Conservation (phyloP, 2,888 invertebrate species). For the Microctonus hyperodae region DNA sequence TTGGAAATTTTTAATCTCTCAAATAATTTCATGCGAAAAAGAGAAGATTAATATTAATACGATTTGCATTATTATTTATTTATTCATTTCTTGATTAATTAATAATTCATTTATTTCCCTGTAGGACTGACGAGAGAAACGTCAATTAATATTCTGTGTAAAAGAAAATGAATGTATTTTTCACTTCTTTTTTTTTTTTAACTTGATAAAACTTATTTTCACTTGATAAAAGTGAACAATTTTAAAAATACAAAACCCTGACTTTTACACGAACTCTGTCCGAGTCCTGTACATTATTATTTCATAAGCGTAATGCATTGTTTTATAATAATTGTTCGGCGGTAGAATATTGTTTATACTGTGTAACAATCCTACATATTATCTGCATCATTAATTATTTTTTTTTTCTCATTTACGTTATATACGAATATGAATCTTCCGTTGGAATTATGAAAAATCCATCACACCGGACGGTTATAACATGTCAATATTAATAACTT, state of each 20-base stretch:
- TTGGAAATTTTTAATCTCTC: neutral
- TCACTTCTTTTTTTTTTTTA: neutral
- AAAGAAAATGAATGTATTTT: neutral
- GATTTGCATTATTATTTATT: neutral
- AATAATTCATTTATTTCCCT: neutral
- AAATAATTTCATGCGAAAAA: neutral
- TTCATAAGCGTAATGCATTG: slow-evolving; percentile 15
- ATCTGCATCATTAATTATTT: neutral
- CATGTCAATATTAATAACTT: slow-evolving; percentile 9
- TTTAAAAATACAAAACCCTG: slow-evolving; percentile 4
- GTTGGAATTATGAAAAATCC: slow-evolving; percentile 7
- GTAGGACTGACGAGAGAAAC: neutral
- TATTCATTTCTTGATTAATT: neutral
- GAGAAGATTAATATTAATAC: neutral
- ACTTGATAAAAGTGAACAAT: neutral
- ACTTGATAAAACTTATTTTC: too few relatives aligned
- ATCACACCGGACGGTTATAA: slow-evolving; percentile 22
- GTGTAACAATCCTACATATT: neutral
- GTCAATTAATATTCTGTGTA: neutral
- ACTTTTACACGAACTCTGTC: neutral
- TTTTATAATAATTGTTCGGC: slow-evolving; percentile 7
- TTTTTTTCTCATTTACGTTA: neutral
- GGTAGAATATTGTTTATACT: neutral
- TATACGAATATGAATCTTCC: neutral
- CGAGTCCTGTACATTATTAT: neutral